A percentile compares a stretch with the other conserved stretches of the same genome.
These are phyloP conservation scores for Chloroceryle inda DNA, from an alignment of 2,797 vertebrate genomes.

Conservation along the genomic window DNA sequence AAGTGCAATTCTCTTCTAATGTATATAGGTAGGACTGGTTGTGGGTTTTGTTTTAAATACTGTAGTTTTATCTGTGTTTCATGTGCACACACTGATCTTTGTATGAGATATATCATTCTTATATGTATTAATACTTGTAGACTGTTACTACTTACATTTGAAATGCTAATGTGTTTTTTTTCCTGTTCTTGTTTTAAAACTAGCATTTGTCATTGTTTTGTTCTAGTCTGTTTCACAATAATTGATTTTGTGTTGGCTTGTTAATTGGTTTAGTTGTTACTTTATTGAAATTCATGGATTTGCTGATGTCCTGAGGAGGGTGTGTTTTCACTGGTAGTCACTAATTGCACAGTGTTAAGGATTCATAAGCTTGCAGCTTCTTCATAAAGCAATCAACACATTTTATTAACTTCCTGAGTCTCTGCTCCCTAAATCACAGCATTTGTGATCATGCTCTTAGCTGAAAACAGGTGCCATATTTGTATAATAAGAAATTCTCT, in stretches of 20 bases:
- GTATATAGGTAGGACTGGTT: not conserved
- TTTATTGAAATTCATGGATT: constrained; percentile 66
- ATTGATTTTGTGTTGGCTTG: constrained; percentile 61
- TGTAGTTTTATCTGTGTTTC: not conserved
- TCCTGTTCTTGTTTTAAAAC: not conserved
- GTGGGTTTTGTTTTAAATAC: not conserved
- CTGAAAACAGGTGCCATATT: constrained; percentile 14
- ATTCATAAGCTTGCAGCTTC: constrained; percentile 43
- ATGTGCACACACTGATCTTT: not conserved
- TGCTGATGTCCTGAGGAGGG: constrained; percentile 56
- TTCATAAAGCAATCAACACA: constrained; percentile 62
- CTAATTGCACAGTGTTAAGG: constrained; percentile 48
- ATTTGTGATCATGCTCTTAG: not conserved
- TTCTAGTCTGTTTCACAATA: constrained; percentile 38
- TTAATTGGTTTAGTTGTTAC: constrained; percentile 57
- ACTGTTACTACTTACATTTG: not conserved
- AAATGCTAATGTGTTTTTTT: not conserved
- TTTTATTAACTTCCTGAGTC: constrained; percentile 51
- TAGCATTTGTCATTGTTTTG: constrained; percentile 36
- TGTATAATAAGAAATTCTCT: not conserved
- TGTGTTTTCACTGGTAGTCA: constrained; percentile 34
- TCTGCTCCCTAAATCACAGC: not conserved
- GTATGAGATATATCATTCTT: not conserved
- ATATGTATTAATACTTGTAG: not conserved
- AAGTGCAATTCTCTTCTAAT: not conserved